phyloP scores from a whole-genome alignment of 2,113 vertebrate species.

The Pseudorhombus dupliciocellatus region DNA sequence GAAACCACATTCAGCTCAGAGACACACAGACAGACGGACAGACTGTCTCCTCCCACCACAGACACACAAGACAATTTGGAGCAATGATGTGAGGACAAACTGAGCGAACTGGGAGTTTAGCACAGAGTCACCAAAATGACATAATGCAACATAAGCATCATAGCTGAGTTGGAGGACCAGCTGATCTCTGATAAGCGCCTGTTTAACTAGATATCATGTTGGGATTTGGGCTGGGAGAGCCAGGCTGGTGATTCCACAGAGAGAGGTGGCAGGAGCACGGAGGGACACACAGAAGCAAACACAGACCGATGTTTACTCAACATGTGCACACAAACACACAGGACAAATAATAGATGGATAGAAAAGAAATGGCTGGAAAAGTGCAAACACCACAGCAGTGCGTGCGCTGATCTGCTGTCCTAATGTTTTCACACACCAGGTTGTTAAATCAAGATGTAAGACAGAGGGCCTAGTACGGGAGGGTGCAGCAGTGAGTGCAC shows the following conservation, averaged over 20 bases:
- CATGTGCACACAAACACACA: neutral
- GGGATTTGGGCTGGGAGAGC: constrained; percentile 10
- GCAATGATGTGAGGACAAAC: neutral
- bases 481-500: neutral
- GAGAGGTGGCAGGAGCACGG: constrained; percentile 18
- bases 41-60: constrained; percentile 12
- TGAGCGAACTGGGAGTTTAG: neutral
- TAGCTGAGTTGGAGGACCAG: neutral
- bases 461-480: neutral
- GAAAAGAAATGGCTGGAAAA: neutral
- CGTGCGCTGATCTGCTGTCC: neutral
- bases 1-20: constrained; percentile 20
- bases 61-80: constrained; percentile 1
- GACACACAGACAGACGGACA: constrained; percentile 14
- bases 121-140: neutral
- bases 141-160: neutral
- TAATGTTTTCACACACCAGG: neutral
- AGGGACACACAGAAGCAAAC: constrained; percentile 13
- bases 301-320: neutral
- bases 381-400: neutral
- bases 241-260: constrained; percentile 2
- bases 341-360: neutral
- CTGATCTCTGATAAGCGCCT: neutral
- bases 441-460: neutral
- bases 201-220: constrained; percentile 26